These are phyloP conservation scores for Xiphorhynchus erythropygius DNA, from an alignment of 2,797 vertebrate species.

Conservation along the genomic window DNA sequence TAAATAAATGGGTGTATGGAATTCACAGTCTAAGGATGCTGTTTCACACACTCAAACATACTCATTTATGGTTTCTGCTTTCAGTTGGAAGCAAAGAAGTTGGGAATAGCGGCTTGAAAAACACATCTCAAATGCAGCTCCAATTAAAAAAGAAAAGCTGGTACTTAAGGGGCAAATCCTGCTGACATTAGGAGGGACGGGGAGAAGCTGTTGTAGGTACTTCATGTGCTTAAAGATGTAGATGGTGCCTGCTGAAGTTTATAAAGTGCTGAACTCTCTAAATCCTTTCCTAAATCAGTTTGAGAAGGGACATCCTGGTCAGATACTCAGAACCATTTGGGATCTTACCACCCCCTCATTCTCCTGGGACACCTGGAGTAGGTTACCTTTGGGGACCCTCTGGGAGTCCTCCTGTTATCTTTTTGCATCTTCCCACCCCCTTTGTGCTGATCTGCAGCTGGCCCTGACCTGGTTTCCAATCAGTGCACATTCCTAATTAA, in stretches of 20 bases:
- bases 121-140: neutral
- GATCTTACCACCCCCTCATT: neutral
- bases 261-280: neutral
- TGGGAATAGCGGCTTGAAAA: neutral
- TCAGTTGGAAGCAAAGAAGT: neutral
- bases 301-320: neutral
- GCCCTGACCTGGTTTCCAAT: neutral
- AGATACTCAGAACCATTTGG: neutral
- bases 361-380: neutral
- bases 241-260: neutral
- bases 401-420: neutral
- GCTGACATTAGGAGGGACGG: neutral
- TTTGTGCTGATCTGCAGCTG: neutral
- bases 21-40: neutral
- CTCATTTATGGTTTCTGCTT: neutral
- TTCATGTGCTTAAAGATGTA: neutral
- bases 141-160: neutral
- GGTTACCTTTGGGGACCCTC: neutral
- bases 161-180: neutral
- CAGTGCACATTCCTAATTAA: neutral
- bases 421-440: neutral
- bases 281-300: neutral
- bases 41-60: neutral
- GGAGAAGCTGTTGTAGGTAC: neutral
- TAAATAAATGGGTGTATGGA: constrained; percentile 3